Base-by-base conservation (phyloP, 2,797 vertebrate genomes). In the Pampus argenteus region DNA sequence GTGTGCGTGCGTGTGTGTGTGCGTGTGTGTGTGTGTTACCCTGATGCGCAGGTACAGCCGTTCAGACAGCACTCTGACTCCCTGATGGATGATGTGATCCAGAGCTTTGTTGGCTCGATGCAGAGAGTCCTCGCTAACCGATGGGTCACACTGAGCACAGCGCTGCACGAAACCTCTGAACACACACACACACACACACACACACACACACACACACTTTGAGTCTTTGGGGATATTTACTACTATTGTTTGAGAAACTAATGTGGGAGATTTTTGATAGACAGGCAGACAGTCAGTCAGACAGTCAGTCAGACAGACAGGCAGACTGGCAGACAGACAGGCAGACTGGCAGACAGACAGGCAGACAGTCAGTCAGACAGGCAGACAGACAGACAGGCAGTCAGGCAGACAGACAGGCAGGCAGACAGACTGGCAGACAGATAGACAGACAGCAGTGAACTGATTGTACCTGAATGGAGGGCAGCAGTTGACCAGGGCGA, bases 401-500 rank as follows among this genome's bases (percentile, higher is more conserved):
- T n/a, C n/a, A n/a, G n/a, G n/a, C n/a, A n/a, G n/a, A n/a, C n/a
- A n/a, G n/a, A n/a, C n/a, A n/a, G n/a, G n/a, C n/a, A n/a, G n/a
- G n/a, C n/a, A n/a, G n/a, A n/a, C n/a, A n/a, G n/a, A n/a, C n/a
- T n/a, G n/a, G n/a, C n/a, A n/a, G n/a, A n/a, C n/a, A n/a, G n/a
- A n/a, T n/a, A n/a, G n/a, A n/a, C n/a, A n/a, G n/a, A n/a, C n/a
- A n/a, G n/a, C n/a, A n/a, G n/a, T n/a, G n/a, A n/a, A n/a, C n/a
- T 20, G n/a, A 6, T 2, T 26, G 82, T 78, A 97, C 97, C 95
- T 95, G 89, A 98, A 95, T 0, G 95, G 93, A 0, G 97, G 96
- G 1, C 96, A 96, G 72, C 95, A 97, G 92, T 98, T 98, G 87
- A 95, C 95, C 71, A 97, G 82, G 2, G 93, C 87, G 3, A 97